A percentile compares a stretch with the other conserved stretches of the same genome.
Evolutionary conservation across 2,113 vertebrate species (phyloP).

Genomic region (Saccopteryx leptura): DNA sequence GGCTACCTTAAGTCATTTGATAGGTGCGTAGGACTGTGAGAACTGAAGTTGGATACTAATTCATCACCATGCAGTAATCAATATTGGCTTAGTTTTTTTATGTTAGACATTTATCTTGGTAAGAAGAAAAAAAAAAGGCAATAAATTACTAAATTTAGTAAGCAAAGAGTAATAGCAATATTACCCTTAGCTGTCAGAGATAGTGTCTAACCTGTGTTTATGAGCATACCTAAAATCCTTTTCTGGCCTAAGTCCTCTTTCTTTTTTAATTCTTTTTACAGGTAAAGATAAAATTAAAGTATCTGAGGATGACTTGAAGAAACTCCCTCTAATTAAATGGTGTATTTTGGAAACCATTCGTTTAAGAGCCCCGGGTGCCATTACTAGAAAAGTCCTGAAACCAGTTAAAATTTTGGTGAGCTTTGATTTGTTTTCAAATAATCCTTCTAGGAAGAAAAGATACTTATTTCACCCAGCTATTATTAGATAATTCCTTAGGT

Average conservation of each 20-base stretch:
- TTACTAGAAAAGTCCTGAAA: constrained; percentile 90
- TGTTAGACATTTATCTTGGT: background rate
- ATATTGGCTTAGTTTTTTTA: background rate
- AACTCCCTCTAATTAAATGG: constrained; percentile 89
- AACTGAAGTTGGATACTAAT: background rate
- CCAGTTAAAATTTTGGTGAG: constrained; percentile 90
- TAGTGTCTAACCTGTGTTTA: background rate
- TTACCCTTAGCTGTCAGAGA: background rate
- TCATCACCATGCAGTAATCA: background rate
- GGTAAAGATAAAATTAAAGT: constrained; percentile 87
- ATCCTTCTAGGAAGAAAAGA: background rate
- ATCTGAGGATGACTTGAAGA: constrained; percentile 87
- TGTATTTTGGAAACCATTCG: constrained; percentile 91
- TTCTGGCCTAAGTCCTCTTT: background rate
- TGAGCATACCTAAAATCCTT: background rate
- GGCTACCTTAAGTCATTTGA: background rate
- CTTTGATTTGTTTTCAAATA: constrained; percentile 53
- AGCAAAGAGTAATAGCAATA: background rate
- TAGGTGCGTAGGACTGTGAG: background rate
- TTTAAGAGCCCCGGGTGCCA: constrained; percentile 90
- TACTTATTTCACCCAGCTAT: background rate
- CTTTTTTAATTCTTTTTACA: constrained; percentile 70
- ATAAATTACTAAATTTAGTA: background rate
- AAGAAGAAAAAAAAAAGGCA: background rate
- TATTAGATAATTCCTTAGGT: constrained; percentile 2